These are phyloP conservation scores for Apostichopus japonicus DNA, from an alignment of 35 echinoderm and acorn worm species.

Conservation along the genomic window DNA sequence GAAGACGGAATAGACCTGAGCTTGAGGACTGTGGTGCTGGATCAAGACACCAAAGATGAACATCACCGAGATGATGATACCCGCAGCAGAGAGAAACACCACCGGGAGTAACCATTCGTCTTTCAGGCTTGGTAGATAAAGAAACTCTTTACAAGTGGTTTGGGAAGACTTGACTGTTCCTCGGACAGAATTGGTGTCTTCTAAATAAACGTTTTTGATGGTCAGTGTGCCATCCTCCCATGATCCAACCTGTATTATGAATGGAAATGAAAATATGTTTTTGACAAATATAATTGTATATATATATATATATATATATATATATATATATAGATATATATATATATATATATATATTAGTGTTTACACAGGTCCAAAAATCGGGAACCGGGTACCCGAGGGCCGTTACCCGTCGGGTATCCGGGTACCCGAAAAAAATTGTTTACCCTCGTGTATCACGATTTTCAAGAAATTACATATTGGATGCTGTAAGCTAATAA, in stretches of 20 bases:
- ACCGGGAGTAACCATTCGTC: conserved; percentile 2
- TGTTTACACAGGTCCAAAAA: too few species aligned
- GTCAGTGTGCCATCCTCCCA: neutral
- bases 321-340: too few species aligned
- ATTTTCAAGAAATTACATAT: too few species aligned
- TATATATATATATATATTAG: too few species aligned
- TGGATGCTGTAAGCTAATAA: too few species aligned
- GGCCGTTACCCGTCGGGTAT: too few species aligned
- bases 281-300: too few species aligned
- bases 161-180: conserved; percentile 12
- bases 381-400: too few species aligned
- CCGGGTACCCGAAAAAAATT: too few species aligned
- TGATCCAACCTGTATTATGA: neutral
- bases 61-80: conserved; percentile 39
- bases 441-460: too few species aligned
- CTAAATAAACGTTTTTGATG: neutral
- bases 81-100: neutral
- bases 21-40: conserved; percentile 35
- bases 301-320: too few species aligned
- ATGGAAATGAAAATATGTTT: too few species aligned
- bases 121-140: neutral
- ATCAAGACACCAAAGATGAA: conserved; percentile 1
- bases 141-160: neutral
- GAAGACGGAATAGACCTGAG: conserved; percentile 44
- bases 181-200: neutral